Evolutionary conservation across 2,113 vertebrate genomes (phyloP).

Genomic region (Malaclemys terrapin): DNA sequence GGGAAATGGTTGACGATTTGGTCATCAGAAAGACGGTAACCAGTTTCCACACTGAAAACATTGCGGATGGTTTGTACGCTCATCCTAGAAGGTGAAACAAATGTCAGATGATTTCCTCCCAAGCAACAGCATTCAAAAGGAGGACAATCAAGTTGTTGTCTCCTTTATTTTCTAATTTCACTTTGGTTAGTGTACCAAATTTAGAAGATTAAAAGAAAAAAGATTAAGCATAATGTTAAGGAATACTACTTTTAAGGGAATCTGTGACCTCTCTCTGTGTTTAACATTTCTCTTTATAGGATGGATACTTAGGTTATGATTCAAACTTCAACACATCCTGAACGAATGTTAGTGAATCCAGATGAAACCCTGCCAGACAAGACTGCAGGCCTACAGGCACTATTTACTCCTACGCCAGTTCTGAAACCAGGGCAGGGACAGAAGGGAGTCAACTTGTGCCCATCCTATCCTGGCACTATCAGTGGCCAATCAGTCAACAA

Average conservation of each 20-base stretch:
- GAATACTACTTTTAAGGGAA: neutral
- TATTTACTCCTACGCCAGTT: neutral
- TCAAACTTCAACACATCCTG: neutral
- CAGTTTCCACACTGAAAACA: slow-evolving; percentile 95
- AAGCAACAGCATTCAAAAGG: neutral
- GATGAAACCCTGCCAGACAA: neutral
- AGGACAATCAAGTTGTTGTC: fast-evolving
- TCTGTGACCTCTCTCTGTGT: neutral
- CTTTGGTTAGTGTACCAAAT: neutral
- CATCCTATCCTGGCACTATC: neutral
- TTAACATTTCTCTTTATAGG: neutral
- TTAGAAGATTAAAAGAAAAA: neutral
- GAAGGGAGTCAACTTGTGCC: neutral
- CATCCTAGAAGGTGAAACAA: slow-evolving; percentile 86
- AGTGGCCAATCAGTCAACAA: neutral
- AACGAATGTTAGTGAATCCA: neutral
- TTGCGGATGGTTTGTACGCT: slow-evolving; percentile 97
- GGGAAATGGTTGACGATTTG: slow-evolving; percentile 99
- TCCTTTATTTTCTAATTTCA: neutral
- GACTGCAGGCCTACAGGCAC: neutral
- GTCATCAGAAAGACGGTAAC: slow-evolving; percentile 96
- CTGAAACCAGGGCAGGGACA: neutral
- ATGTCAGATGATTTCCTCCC: neutral
- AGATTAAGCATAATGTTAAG: neutral
- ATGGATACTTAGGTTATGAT: neutral